Base-by-base conservation (phyloP, 2,888 invertebrate genomes). In the Cryptosula pallasiana region DNA sequence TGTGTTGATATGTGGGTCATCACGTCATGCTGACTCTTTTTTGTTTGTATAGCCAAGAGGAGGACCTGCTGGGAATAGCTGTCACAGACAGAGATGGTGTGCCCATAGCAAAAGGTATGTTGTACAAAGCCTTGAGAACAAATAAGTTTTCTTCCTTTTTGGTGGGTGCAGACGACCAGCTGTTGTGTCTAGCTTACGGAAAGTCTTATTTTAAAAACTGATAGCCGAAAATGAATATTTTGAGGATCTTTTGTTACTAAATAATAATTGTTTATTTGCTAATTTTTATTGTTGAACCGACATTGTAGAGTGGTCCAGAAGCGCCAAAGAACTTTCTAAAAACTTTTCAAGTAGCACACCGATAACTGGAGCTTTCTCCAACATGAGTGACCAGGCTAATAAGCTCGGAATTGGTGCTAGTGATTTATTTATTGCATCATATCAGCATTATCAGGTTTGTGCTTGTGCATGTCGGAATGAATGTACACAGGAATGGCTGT, bases 21-120 rank as follows among this genome's bases (percentile, higher is more conserved):
- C n/a, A n/a, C n/a, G n/a, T n/a, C n/a, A n/a, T n/a, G n/a, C n/a
- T n/a, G n/a, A n/a, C n/a, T n/a, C n/a, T n/a, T n/a, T n/a, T n/a
- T n/a, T n/a, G n/a, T n/a, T n/a, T n/a, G n/a, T 63, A 25, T 32
- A 63, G 63, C 2, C 25, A 63, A n/a, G 27, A 63, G 9, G 13
- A 25, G 27, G 63, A 63, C 5, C 32, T 63, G 34, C 32, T 63
- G n/a, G 63, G 63, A 32, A 32, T 63, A 29, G 63, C 27, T 20
- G 32, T 63, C 5, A 63, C 63, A 32, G 63, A 63, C n/a, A 27
- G 63, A 34, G 63, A 63, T 63, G 63, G 63, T 3, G 63, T 63
- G 27, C 63, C 63, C 5, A 63, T 63, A 29, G 32, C 27, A 13
- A 27, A 63, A 63, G 63, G 63, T 63, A 27, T 32, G 63, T 63